Conservation (phyloP, 2,797 vertebrate genomes). For the Enteromius radiatus region DNA sequence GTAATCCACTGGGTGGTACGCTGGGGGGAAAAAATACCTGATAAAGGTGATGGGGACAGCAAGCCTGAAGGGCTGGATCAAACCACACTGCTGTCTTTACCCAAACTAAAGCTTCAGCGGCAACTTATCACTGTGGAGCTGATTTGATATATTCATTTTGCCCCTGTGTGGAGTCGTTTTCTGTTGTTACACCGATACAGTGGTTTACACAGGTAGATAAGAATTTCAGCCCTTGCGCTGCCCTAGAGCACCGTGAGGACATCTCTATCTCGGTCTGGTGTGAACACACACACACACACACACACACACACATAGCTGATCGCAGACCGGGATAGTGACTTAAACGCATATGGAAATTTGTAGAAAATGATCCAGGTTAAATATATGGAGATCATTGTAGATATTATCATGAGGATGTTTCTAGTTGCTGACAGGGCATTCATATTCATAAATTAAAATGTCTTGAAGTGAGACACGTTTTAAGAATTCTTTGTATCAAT, state of each 20-base stretch:
- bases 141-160: slow-evolving; percentile 66
- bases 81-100: slow-evolving; percentile 50
- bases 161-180: slow-evolving; percentile 27
- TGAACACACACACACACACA: slow-evolving; percentile 28
- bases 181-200: slow-evolving; percentile 45
- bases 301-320: slow-evolving; percentile 20
- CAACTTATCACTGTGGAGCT: slow-evolving; percentile 66
- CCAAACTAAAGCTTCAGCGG: slow-evolving; percentile 41
- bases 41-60: slow-evolving; percentile 53
- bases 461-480: not conserved
- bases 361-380: not conserved
- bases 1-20: slow-evolving; percentile 56
- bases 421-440: not conserved
- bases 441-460: not conserved
- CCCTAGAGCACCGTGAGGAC: slow-evolving; percentile 50
- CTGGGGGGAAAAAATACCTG: slow-evolving; percentile 43
- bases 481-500: slow-evolving; percentile 2
- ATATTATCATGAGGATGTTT: not conserved
- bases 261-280: slow-evolving; percentile 26
- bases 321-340: not conserved
- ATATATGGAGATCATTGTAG: not conserved
- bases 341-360: slow-evolving; percentile 9
- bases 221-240: slow-evolving; percentile 62
- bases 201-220: slow-evolving; percentile 67
- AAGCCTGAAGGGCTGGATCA: slow-evolving; percentile 53